These are phyloP conservation scores for Trichacis sp. DNA, from an alignment of 2,888 invertebrate species.

Conservation along the genomic window DNA sequence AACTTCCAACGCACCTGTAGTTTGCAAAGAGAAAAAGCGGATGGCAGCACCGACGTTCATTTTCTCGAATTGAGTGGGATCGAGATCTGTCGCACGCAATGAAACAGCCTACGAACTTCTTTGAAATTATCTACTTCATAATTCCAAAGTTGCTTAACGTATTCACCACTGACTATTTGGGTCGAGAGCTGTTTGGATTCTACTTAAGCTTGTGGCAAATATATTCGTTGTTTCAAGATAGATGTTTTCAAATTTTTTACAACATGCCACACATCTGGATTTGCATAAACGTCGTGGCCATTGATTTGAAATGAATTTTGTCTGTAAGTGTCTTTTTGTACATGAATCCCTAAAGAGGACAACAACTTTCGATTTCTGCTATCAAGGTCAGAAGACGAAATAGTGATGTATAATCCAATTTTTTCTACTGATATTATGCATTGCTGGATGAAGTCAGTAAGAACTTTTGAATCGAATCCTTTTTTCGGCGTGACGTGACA, in stretches of 20 bases:
- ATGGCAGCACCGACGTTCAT: slow-evolving; percentile 27
- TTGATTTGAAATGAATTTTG: slow-evolving; percentile 3
- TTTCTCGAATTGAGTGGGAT: slow-evolving; percentile 14
- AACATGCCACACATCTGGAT: slow-evolving; percentile 14
- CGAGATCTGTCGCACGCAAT: slow-evolving; percentile 14
- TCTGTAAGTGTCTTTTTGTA: neutral
- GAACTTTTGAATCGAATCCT: neutral
- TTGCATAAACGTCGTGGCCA: slow-evolving; percentile 6
- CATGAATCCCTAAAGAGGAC: slow-evolving; percentile 6
- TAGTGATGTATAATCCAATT: slow-evolving; percentile 2
- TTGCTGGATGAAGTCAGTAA: slow-evolving; percentile 9
- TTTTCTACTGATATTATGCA: slow-evolving; percentile 8
- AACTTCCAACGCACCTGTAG: slow-evolving; percentile 14
- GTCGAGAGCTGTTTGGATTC: slow-evolving; percentile 5
- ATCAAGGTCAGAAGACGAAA: slow-evolving; percentile 12
- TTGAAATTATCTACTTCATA: slow-evolving; percentile 11
- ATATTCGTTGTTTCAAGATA: slow-evolving; percentile 9
- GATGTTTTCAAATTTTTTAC: slow-evolving; percentile 13
- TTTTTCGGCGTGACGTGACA: slow-evolving; percentile 12
- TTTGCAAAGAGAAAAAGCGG: slow-evolving; percentile 19
- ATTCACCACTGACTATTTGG: neutral
- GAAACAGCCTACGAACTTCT: slow-evolving; percentile 18
- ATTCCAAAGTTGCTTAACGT: slow-evolving; percentile 16
- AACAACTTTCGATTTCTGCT: slow-evolving; percentile 5
- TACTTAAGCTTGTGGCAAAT: neutral